Conservation (phyloP, 2,888 invertebrate genomes). For the Meteorus cinctellus region DNA sequence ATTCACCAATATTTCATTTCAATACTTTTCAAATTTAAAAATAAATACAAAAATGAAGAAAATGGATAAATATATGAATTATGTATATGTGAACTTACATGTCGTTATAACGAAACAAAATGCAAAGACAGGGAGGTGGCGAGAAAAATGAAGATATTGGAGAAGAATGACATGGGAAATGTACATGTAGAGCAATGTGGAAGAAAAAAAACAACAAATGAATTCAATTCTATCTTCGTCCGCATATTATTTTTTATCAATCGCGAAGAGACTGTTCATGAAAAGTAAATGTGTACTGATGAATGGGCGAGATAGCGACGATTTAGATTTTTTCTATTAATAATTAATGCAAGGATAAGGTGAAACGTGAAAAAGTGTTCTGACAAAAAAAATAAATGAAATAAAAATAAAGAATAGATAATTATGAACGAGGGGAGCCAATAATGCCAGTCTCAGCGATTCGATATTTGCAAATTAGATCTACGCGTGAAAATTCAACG, state of each 20-base stretch:
- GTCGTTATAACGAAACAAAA: neutral
- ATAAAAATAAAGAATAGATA: too few species aligned
- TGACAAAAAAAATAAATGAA: conserved; percentile 2
- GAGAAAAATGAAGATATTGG: neutral
- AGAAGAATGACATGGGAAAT: neutral
- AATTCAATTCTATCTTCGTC: conserved; percentile 16
- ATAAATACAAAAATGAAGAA: neutral
- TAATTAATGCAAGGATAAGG: neutral
- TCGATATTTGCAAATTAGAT: conserved; percentile 32
- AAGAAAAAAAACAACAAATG: neutral
- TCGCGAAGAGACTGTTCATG: conserved; percentile 34
- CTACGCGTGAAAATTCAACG: conserved; percentile 9
- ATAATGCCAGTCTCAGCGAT: conserved; percentile 20
- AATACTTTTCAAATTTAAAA: conserved; percentile 3
- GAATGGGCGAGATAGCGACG: neutral
- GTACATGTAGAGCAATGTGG: neutral
- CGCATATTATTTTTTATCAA: conserved; percentile 34
- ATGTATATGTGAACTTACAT: neutral
- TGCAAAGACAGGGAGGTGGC: neutral
- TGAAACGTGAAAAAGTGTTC: conserved; percentile 23
- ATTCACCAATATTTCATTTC: neutral
- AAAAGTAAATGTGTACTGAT: conserved; percentile 8
- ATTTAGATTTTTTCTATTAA: conserved; percentile 41
- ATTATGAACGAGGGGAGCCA: conserved; percentile 5
- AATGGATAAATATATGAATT: neutral